These are phyloP conservation scores for Drosophila nigrodunni DNA, from an alignment of 1,140 invertebrate species.

Conservation along the genomic window DNA sequence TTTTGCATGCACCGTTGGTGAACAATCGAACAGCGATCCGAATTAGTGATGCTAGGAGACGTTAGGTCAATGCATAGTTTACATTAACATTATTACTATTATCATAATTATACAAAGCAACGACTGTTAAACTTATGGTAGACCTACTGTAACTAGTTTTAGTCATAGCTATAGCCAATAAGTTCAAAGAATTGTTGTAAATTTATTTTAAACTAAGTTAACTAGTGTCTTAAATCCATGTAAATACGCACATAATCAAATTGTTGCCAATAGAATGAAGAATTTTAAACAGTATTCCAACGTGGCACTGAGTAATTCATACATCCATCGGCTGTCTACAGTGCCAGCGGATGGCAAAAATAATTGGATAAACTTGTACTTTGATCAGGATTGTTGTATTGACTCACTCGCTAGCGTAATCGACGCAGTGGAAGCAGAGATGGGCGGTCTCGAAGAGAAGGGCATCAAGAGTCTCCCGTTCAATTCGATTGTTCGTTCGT, in stretches of 20 bases:
- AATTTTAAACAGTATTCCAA: constrained; percentile 36
- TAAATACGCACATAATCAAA: constrained; percentile 61
- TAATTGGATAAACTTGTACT: constrained; percentile 74
- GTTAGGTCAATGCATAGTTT: constrained; percentile 59
- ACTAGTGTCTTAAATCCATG: constrained; percentile 27
- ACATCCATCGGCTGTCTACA: too few relatives aligned
- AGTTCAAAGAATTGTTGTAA: constrained; percentile 70
- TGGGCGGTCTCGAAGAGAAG: background rate
- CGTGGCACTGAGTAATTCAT: background rate
- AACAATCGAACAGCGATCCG: constrained; percentile 56
- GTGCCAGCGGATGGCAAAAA: constrained; percentile 20
- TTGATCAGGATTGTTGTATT: constrained; percentile 45
- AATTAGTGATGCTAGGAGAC: constrained; percentile 26
- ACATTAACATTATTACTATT: constrained; percentile 14
- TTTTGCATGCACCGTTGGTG: constrained; percentile 46
- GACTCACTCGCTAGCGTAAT: constrained; percentile 55
- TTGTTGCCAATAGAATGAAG: constrained; percentile 74
- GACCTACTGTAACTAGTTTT: constrained; percentile 15
- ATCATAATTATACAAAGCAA: constrained; percentile 26
- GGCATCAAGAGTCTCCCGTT: constrained; percentile 4
- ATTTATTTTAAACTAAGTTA: constrained; percentile 31
- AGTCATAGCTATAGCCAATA: constrained; percentile 63
- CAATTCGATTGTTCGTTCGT: constrained; percentile 28
- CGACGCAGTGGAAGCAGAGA: constrained; percentile 18
- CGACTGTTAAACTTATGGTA: constrained; percentile 28